Evolutionary conservation across 1,140 invertebrate genomes (phyloP).

Genomic region (Subanguina moxae): DNA sequence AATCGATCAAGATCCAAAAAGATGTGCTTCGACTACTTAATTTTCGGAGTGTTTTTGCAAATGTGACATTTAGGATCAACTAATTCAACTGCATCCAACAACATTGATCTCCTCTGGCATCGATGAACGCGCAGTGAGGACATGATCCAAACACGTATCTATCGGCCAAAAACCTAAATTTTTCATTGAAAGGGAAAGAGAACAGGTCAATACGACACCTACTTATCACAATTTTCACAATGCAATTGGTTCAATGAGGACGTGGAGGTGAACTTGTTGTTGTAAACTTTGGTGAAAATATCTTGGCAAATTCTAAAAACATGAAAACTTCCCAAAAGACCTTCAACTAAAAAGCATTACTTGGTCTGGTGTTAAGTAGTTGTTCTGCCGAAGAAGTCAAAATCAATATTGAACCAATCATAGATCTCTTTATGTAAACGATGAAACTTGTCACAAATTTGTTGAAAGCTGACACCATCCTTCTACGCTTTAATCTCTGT

Average conservation of each 20-base stretch:
- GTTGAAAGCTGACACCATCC: slow-evolving; percentile 73
- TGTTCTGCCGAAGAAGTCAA: slow-evolving; percentile 95
- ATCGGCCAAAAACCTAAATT: slow-evolving; percentile 68
- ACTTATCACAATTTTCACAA: slow-evolving; percentile 79
- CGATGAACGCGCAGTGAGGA: slow-evolving; percentile 84
- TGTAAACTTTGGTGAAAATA: slow-evolving; percentile 78
- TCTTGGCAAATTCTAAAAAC: slow-evolving; percentile 72
- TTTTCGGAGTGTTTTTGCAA: slow-evolving; percentile 71
- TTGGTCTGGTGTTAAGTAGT: slow-evolving; percentile 85
- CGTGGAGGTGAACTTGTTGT: slow-evolving; percentile 76
- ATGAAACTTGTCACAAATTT: slow-evolving; percentile 95
- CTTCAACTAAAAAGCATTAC: slow-evolving; percentile 65
- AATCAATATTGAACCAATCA: slow-evolving; percentile 94
- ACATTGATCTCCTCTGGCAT: slow-evolving; percentile 96
- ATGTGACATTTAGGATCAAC: slow-evolving; percentile 85
- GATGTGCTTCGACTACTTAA: slow-evolving; percentile 78
- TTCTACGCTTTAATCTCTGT: slow-evolving; percentile 95
- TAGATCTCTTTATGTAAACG: slow-evolving; percentile 84
- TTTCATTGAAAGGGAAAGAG: background rate
- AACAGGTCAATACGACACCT: slow-evolving; percentile 59
- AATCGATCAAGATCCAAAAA: slow-evolving; percentile 88
- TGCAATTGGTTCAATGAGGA: slow-evolving; percentile 84
- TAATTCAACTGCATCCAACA: slow-evolving; percentile 89
- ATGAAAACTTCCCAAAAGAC: slow-evolving; percentile 9
- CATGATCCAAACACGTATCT: slow-evolving; percentile 93